Evolutionary conservation across 2,113 vertebrate species (phyloP), one percentile per base, ranked within the genome.

Genomic region (Calidris pugnax): DNA sequence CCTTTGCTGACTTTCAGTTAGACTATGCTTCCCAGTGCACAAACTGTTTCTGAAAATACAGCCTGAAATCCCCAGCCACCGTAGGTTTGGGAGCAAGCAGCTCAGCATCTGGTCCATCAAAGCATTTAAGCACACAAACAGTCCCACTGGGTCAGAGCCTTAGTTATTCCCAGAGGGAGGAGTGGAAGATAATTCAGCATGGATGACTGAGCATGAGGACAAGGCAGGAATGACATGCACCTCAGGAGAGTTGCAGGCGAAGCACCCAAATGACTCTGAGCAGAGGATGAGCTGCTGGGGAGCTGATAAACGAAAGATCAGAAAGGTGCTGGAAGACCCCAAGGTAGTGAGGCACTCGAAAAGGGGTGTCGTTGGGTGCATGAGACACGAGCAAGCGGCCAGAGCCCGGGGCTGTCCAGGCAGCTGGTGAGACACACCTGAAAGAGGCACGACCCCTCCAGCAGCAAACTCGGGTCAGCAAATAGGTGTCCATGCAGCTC

Each of bases 111-210:
- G 39, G n/a, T 35, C 80, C 77, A 82, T 88, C 90, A 84, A 81
- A 88, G 89, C 64, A 26, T 80, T 93, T 48, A 85, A 92, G 79
- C 76, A 53, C 66, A 56, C 60, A 91, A 79, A 84, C 74, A 74
- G 72, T 95, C 85, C 79, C 76, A 66, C 56, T 68, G 90, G 83
- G 91, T 92, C 92, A 96, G 80, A 95, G 66, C 66, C 88, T 64
- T 71, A 57, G 84, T 73, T 94, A 92, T 87, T 82, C 93, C 87
- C 94, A 13, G 80, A 66, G 85, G 86, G 57, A 82, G 83, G 83
- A 91, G 88, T 27, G 32, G 39, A 63, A 87, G 77, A 64, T 81
- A 93, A 94, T 90, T 93, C 76, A 68, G 76, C 88, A 85, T 47
- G 85, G 85, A 67, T 95, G 93, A 79, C n/a, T 77, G 95, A 94